Evolutionary conservation across 2,113 vertebrate species (phyloP).

Genomic region (Typhlomys cinereus): DNA sequence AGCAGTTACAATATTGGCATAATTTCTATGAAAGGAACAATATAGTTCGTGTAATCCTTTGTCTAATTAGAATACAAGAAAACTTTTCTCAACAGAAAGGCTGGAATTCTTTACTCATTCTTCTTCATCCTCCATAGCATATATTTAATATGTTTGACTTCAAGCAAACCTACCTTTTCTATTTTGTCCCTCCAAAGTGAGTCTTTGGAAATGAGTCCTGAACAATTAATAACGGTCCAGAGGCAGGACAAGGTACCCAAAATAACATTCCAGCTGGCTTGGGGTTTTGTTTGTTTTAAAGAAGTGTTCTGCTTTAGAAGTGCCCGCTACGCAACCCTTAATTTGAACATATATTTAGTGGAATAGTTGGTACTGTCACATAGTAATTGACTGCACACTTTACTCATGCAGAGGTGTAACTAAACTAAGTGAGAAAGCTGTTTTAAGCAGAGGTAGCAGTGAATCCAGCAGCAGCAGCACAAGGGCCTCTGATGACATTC

Average conservation of each 20-base stretch:
- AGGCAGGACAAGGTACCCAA: constrained; percentile 39
- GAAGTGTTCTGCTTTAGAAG: constrained; percentile 56
- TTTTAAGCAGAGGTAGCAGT: not conserved
- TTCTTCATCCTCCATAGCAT: not conserved
- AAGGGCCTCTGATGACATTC: constrained; percentile 1
- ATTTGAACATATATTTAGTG: constrained; percentile 75
- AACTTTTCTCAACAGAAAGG: not conserved
- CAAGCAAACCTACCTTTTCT: not conserved
- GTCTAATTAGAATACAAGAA: not conserved
- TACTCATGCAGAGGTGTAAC: constrained; percentile 60
- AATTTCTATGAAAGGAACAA: not conserved
- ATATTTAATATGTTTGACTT: constrained; percentile 29
- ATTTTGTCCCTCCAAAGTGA: not conserved
- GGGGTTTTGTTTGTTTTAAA: constrained; percentile 53
- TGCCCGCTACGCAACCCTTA: constrained; percentile 55
- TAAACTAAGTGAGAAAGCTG: constrained; percentile 16
- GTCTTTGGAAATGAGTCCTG: constrained; percentile 44
- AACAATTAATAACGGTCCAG: constrained; percentile 63
- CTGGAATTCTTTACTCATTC: not conserved
- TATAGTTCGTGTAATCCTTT: not conserved
- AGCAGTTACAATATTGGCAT: not conserved
- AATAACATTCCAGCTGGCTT: constrained; percentile 71
- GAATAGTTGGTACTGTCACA: constrained; percentile 52
- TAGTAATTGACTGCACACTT: constrained; percentile 54
- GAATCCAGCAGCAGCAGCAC: not conserved